These are phyloP conservation scores for Chrysoperla carnea DNA, from an alignment of 1,140 invertebrate species.

Conservation along the genomic window DNA sequence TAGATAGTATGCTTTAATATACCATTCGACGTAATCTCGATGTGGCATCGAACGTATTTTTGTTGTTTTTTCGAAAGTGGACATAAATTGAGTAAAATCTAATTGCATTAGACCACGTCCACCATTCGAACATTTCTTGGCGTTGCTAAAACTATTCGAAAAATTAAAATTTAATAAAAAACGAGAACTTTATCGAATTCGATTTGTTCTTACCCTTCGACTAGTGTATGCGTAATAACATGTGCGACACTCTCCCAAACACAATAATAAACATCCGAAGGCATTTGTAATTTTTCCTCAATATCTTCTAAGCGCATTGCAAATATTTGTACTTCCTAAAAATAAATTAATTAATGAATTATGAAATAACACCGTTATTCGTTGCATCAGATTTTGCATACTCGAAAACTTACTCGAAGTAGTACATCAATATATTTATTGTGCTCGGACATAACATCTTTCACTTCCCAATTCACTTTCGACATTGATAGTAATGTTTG, in stretches of 20 bases:
- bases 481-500: slow-evolving; percentile 67
- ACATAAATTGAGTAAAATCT: slow-evolving; percentile 89
- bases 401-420: slow-evolving; percentile 28
- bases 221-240: slow-evolving; percentile 66
- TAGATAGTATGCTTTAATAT: slow-evolving; percentile 93
- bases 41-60: slow-evolving; percentile 69
- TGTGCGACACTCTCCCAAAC: slow-evolving; percentile 80
- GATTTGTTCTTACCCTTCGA: slow-evolving; percentile 60
- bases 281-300: slow-evolving; percentile 43
- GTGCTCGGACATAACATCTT: slow-evolving; percentile 90
- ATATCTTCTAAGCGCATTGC: slow-evolving; percentile 56
- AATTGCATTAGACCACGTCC: slow-evolving; percentile 94
- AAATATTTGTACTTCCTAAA: slow-evolving; percentile 63
- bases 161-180: slow-evolving; percentile 1
- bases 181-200: background rate
- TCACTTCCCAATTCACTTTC: slow-evolving; percentile 90
- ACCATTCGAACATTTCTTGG: slow-evolving; percentile 89
- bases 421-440: slow-evolving; percentile 71
- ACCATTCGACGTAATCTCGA: slow-evolving; percentile 79
- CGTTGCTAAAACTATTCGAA: slow-evolving; percentile 61
- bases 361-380: background rate
- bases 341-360: slow-evolving; percentile 4
- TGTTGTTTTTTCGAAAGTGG: slow-evolving; percentile 77
- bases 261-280: slow-evolving; percentile 43
- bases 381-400: no score